Base-by-base conservation (phyloP, 2,888 invertebrate species). In the Diplazon laetatorius region DNA sequence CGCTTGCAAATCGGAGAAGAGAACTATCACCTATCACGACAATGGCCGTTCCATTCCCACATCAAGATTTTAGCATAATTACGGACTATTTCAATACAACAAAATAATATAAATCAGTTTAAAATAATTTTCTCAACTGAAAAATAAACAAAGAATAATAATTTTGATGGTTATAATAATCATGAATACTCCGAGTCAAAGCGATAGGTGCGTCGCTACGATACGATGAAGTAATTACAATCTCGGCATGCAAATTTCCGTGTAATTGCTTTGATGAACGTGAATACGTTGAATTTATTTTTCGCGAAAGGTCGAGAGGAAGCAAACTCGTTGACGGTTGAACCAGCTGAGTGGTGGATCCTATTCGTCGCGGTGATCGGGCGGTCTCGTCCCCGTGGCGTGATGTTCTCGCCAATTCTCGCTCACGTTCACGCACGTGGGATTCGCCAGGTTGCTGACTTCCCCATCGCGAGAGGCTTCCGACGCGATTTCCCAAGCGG, bases 361-460 rank as follows among this genome's bases (percentile, higher is more conserved):
- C 73, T 74, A 66, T 66, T 74, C 73, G 73, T 74, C 66, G 73
- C 66, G 73, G 66, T 74, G 73, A 66, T 66, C 66, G 73, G n/a
- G n/a, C 4, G n/a, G 30, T 66, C 59, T 74, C 59, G 59, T 22
- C 14, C 22, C 48, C 9, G 16, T n/a, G n/a, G n/a, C 16, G 6
- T 9, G 14, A n/a, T n/a, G 42, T 42, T 4, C 12, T n/a, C 30
- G 6, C 6, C 30, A 42, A n/a, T 18, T 3, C 39, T 59, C 20
- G 39, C 59, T 39, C 59, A 12, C 6, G 2, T 59, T 59, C 37
- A n/a, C 35, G 59, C 39, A 59, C 35, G 20, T 39, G 39, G 20
- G 59, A 59, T 39, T 59, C 39, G 37, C 12, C 39, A 20, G 37
- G 5, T 39, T n/a, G 39, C 8, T 20, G 37, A 20, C 59, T 39